Conservation (phyloP, 2,888 invertebrate genomes). For the Oscheius myriophilus region DNA sequence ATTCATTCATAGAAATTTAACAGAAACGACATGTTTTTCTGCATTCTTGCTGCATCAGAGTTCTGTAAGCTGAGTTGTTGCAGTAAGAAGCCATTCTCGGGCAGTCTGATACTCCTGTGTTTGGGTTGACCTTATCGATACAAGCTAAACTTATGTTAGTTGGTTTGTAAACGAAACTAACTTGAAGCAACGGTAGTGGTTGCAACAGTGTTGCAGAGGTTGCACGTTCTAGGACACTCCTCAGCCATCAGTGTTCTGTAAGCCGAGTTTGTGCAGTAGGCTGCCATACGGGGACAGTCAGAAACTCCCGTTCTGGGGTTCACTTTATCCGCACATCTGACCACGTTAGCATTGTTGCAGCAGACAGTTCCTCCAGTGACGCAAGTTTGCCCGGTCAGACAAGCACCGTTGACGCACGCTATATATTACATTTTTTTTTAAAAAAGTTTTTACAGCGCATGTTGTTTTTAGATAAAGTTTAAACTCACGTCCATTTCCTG, state of each 20-base stretch:
- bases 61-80: slow-evolving; percentile 11
- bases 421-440: background rate
- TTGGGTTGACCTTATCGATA: slow-evolving; percentile 11
- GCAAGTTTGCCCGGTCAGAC: slow-evolving; percentile 61
- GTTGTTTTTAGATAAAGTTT: background rate
- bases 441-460: too few species aligned
- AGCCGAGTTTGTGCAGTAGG: slow-evolving; percentile 15
- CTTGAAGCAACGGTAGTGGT: slow-evolving; percentile 11
- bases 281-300: slow-evolving; percentile 8
- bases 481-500: slow-evolving; percentile 4
- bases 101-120: slow-evolving; percentile 16
- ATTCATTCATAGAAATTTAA: too few species aligned
- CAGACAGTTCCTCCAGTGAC: background rate
- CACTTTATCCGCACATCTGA: slow-evolving; percentile 4
- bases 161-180: background rate
- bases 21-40: too few species aligned
- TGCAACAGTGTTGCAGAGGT: background rate
- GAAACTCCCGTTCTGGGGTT: slow-evolving; percentile 17
- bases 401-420: slow-evolving; percentile 61
- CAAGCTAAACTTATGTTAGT: slow-evolving; percentile 1
- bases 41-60: slow-evolving; percentile 7
- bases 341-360: slow-evolving; percentile 12
- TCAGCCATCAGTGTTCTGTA: slow-evolving; percentile 2
- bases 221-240: slow-evolving; percentile 16
- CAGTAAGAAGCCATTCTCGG: slow-evolving; percentile 9